These are phyloP conservation scores for Sardinella longiceps DNA, from an alignment of 2,797 vertebrate genomes.

Conservation along the genomic window DNA sequence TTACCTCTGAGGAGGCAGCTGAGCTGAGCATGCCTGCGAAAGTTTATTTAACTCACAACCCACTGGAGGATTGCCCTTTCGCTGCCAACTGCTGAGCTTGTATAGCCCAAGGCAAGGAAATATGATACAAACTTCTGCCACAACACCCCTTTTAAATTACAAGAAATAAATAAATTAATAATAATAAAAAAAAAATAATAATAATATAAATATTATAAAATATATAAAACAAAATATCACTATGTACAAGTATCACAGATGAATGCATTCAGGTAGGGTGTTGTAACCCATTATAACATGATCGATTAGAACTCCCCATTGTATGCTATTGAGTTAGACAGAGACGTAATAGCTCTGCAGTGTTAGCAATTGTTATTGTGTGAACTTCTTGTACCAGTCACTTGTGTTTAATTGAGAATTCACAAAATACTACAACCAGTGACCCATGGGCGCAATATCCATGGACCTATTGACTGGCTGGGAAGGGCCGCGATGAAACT, in stretches of 20 bases:
- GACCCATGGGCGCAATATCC: slow-evolving; percentile 17
- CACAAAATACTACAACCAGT: slow-evolving; percentile 16
- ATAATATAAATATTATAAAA: no score
- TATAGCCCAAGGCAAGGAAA: slow-evolving; percentile 38
- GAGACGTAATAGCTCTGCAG: background rate
- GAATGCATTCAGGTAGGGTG: no score
- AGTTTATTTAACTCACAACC: slow-evolving; percentile 56
- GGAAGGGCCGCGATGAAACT: background rate
- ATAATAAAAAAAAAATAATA: background rate
- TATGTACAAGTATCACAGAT: no score
- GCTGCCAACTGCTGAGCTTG: slow-evolving; percentile 35
- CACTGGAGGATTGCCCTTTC: slow-evolving; percentile 45
- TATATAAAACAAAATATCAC: no score
- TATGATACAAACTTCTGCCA: slow-evolving; percentile 26
- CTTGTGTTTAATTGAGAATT: slow-evolving; percentile 11
- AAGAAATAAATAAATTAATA: no score
- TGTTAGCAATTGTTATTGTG: background rate
- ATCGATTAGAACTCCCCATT: slow-evolving; percentile 10
- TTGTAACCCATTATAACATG: slow-evolving; percentile 7
- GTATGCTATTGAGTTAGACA: slow-evolving; percentile 1
- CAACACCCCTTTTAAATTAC: background rate
- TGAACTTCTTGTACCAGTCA: slow-evolving; percentile 12
- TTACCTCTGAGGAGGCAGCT: slow-evolving; percentile 50
- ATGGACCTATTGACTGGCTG: slow-evolving; percentile 5
- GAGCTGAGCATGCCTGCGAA: slow-evolving; percentile 39